Evolutionary conservation across 1,140 invertebrate species (phyloP).

Genomic region (Ceratina japonica): DNA sequence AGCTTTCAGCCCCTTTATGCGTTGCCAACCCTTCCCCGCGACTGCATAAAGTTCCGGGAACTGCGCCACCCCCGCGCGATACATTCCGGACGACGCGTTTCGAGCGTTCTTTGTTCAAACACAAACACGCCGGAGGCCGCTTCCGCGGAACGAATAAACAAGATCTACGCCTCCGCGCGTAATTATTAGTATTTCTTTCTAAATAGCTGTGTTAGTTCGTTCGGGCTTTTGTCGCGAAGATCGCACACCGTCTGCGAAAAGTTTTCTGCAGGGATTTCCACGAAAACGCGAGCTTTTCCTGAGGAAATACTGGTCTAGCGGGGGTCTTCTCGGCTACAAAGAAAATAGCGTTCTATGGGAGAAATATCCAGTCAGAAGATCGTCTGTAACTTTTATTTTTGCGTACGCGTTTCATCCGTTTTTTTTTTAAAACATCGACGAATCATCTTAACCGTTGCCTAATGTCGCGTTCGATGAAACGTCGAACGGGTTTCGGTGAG

Average conservation of each 20-base stretch:
- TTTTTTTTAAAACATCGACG: too few relatives aligned
- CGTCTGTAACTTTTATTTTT: slow-evolving; percentile 35
- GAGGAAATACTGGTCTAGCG: slow-evolving; percentile 67
- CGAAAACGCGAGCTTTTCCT: slow-evolving; percentile 67
- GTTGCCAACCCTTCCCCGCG: not conserved
- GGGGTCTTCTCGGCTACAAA: slow-evolving; percentile 49
- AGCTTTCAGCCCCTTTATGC: not conserved
- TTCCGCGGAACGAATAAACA: slow-evolving; percentile 70
- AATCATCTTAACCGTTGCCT: not conserved
- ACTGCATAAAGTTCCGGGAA: not conserved
- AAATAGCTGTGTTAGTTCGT: slow-evolving; percentile 61
- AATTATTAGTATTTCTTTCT: slow-evolving; percentile 79
- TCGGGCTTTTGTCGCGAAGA: slow-evolving; percentile 13
- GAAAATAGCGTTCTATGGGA: slow-evolving; percentile 51
- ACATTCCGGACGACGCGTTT: not conserved
- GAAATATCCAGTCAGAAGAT: slow-evolving; percentile 44
- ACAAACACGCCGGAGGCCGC: not conserved
- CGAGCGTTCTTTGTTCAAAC: not conserved
- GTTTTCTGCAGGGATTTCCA: slow-evolving; percentile 73
- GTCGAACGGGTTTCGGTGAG: not conserved
- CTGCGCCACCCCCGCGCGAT: not conserved
- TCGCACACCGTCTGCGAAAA: slow-evolving; percentile 55
- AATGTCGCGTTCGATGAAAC: not conserved
- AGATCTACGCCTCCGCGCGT: slow-evolving; percentile 74
- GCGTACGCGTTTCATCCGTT: too few relatives aligned